Conservation (phyloP, 2,113 vertebrate species). For the Sialia sialis region DNA sequence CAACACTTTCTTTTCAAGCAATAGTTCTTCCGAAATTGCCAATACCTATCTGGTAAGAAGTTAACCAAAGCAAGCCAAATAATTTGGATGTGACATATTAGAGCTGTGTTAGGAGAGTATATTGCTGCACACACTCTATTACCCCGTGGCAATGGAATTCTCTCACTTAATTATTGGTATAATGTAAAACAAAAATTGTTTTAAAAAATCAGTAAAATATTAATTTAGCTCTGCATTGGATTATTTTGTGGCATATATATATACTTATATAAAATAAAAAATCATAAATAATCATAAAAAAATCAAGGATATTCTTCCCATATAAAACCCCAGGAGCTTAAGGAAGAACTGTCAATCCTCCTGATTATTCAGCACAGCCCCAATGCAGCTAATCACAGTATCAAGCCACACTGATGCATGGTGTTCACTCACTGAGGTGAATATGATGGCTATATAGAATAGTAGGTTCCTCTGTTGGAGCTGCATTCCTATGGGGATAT, state of each 20-base stretch:
- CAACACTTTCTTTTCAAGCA: neutral
- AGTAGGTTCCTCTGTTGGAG: conserved; percentile 27
- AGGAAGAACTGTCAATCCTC: neutral
- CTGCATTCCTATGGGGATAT: conserved; percentile 45
- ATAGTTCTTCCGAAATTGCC: neutral
- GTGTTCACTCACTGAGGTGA: conserved; percentile 48
- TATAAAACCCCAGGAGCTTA: neutral
- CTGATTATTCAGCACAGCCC: neutral
- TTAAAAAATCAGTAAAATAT: neutral
- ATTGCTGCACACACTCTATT: neutral
- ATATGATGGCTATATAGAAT: conserved; percentile 24
- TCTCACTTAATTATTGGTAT: neutral
- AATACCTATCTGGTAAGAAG: neutral
- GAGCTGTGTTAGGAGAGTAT: neutral
- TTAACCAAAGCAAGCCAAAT: neutral
- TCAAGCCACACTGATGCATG: conserved; percentile 40
- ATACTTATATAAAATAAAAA: neutral
- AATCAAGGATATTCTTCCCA: neutral
- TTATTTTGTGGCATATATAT: neutral
- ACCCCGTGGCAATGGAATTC: neutral
- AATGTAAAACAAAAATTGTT: neutral
- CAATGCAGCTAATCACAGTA: conserved; percentile 34
- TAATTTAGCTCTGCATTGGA: neutral
- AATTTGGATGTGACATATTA: neutral
- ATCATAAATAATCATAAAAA: neutral